Conservation (phyloP, 2,888 invertebrate species). For the Chloroclystis v-ata region DNA sequence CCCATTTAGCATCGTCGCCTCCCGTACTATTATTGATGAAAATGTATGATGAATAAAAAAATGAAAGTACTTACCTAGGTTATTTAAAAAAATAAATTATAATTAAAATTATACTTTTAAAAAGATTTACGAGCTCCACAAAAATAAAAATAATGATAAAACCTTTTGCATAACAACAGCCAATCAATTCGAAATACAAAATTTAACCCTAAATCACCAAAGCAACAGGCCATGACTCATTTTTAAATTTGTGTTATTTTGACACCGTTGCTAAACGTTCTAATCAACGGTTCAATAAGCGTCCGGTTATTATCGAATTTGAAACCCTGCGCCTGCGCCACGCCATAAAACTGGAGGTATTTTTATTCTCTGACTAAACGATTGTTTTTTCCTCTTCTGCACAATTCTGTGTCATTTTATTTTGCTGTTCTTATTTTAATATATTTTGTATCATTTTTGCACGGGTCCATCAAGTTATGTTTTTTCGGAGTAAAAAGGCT, state of each 20-base stretch:
- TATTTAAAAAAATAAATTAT: no score
- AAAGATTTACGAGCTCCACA: no score
- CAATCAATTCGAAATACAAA: slow-evolving; percentile 3
- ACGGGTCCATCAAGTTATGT: no score
- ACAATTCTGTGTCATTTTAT: neutral
- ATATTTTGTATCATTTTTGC: no score
- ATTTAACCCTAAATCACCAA: slow-evolving; percentile 5
- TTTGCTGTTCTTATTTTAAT: no score
- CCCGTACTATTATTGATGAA: no score
- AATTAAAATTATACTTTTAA: no score
- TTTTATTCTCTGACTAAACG: slow-evolving; percentile 6
- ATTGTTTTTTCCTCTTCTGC: slow-evolving; percentile 8
- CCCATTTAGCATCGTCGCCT: no score
- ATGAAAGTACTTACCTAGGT: no score
- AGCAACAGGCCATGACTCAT: slow-evolving; percentile 6
- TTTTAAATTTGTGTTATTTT: slow-evolving; percentile 19
- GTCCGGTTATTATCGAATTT: slow-evolving; percentile 25
- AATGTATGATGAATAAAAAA: no score
- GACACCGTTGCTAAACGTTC: slow-evolving; percentile 24
- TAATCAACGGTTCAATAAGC: slow-evolving; percentile 21
- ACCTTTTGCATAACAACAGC: neutral
- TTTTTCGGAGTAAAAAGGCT: no score
- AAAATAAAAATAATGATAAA: no score
- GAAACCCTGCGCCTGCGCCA: slow-evolving; percentile 25
- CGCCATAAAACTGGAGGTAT: slow-evolving; percentile 10